Evolutionary conservation across 2,113 vertebrate genomes (phyloP), one percentile per base, ranked within the genome.

Genomic region (Podarcis muralis): DNA sequence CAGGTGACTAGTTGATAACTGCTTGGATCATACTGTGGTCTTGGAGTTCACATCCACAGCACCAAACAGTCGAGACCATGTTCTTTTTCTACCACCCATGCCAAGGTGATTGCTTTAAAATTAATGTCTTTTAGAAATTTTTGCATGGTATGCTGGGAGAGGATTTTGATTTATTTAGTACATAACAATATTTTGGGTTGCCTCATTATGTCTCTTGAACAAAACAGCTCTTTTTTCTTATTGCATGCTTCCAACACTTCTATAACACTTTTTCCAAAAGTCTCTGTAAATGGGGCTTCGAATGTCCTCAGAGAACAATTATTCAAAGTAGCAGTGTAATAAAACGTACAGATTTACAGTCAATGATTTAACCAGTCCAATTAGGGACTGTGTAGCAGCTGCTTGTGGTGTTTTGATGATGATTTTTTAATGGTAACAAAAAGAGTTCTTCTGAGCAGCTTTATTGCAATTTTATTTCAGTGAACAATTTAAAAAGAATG

Each of bases 391-490:
- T 16, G 22, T 72, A 85, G 89, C 32, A 84, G 66, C 89, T 15
- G 1, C 68, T 89, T 85, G 35, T 90, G 86, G 18, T 87, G 32
- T 81, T 94, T 89, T 89, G 82, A 57, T 91, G 25, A 69, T 81
- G 20, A 13, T 77, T 87, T 86, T 92, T 90, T 81, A 77, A 86
- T 90, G 20, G 20, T 82, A 92, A 87, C 65, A 68, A 13, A 43
- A 86, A 59, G 37, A 59, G 8, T 22, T 91, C 68, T 89, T 93
- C 32, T 43, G 78, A 92, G 75, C 35, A 80, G 20, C 71, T 25
- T 79, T 86, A 1, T 87, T 85, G 15, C 78, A 91, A 89, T 87
- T 90, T 88, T 90, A 20, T 84, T 93, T 92, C 79, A 76, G 81
- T 90, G 77, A 13, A 35, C 0, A 0, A 16, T 89, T 89, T 90